phyloP scores from a whole-genome alignment of 2,888 invertebrate genomes.

The Ophonus ardosiacus region DNA sequence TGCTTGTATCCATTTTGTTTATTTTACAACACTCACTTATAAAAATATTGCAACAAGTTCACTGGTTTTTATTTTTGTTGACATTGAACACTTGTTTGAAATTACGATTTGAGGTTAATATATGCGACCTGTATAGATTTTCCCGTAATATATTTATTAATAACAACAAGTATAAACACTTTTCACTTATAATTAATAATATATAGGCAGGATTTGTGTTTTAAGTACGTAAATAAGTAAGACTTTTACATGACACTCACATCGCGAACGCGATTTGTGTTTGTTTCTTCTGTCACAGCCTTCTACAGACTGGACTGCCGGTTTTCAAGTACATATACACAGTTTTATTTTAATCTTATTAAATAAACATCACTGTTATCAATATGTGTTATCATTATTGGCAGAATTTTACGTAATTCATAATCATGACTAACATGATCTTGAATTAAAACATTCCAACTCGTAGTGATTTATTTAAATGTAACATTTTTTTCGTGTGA shows the following conservation, averaged over 20 bases:
- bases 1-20: slow-evolving; percentile 80
- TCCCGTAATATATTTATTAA: neutral
- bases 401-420: too few relatives aligned
- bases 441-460: too few relatives aligned
- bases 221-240: neutral
- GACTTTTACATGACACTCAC: neutral
- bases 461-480: too few relatives aligned
- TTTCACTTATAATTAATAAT: neutral
- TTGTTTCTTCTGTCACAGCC: too few relatives aligned
- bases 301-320: too few relatives aligned
- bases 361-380: too few relatives aligned
- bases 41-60: neutral
- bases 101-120: slow-evolving; percentile 12
- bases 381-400: too few relatives aligned
- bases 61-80: neutral
- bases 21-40: neutral
- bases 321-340: too few relatives aligned
- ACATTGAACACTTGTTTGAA: neutral
- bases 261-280: too few relatives aligned
- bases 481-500: too few relatives aligned
- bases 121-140: neutral
- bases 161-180: neutral
- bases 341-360: too few relatives aligned
- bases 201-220: neutral
- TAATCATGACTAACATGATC: too few relatives aligned